These are phyloP conservation scores for Pseudochaenichthys georgianus DNA, from an alignment of 2,797 vertebrate species.

Conservation along the genomic window DNA sequence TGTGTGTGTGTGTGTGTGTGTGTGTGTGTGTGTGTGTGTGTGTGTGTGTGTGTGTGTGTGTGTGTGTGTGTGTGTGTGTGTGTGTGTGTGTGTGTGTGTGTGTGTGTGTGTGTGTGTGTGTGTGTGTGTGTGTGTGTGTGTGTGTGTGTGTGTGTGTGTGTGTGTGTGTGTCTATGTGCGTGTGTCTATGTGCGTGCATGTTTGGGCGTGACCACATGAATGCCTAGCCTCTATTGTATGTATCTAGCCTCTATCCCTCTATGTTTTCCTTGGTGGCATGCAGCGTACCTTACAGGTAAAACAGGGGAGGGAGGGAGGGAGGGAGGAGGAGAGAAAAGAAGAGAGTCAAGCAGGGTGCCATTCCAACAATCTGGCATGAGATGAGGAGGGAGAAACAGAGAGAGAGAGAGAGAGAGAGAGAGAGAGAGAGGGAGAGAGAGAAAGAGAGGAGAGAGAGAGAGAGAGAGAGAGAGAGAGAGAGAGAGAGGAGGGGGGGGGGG, in stretches of 20 bases:
- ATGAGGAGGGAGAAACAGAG: constrained; percentile 49
- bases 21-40: constrained; percentile 26
- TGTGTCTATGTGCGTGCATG: constrained; percentile 23
- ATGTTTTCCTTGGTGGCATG: constrained; percentile 44
- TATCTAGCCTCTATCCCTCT: constrained; percentile 49
- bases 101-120: constrained; percentile 28
- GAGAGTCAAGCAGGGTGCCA: constrained; percentile 49
- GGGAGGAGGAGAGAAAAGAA: constrained; percentile 20
- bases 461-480: too few relatives aligned
- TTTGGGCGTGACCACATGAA: neutral
- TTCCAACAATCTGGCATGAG: constrained; percentile 65
- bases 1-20: constrained; percentile 24
- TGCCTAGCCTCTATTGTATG: constrained; percentile 4
- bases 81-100: constrained; percentile 23
- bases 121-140: too few relatives aligned
- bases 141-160: too few relatives aligned
- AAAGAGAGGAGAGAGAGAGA: too few relatives aligned
- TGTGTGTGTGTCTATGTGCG: too few relatives aligned
- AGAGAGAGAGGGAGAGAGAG: too few relatives aligned
- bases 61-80: constrained; percentile 20
- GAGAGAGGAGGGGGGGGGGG: neutral
- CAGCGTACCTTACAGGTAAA: constrained; percentile 62
- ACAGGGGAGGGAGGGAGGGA: constrained; percentile 7
- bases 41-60: constrained; percentile 20
- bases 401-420: neutral